Base-by-base conservation (phyloP, 23 tunicate genomes). In the Pegea sp. region DNA sequence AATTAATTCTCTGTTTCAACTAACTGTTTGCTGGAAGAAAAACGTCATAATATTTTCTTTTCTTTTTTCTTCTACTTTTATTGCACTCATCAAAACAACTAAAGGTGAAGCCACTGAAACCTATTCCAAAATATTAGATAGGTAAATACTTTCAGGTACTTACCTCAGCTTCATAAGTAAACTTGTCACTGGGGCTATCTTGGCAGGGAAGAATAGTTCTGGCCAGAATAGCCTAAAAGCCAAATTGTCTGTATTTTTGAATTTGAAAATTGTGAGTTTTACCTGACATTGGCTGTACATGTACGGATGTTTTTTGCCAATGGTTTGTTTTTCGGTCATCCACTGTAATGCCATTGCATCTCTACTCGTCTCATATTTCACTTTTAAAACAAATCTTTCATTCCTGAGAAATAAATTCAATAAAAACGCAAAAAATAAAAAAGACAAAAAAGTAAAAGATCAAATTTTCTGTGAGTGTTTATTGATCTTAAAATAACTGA, bases 151-250 rank as follows among this genome's bases (percentile, higher is more conserved):
- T n/a, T n/a, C n/a, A n/a, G n/a, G n/a, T n/a, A n/a, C n/a, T n/a
- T 43, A 80, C 93, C 67, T 64, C 57, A 5, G 98, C 89, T 31
- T 63, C 24, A 53, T 89, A 89, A 5, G 89, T 67, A 13, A 70
- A 69, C 57, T 89, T 89, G 21, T 57, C 80, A 29, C 81, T 67
- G 25, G 98, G 98, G 30, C 64, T 65, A 48, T 89, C 98, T 71
- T 89, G 98, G 49, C 98, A 89, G 0, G 98, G 98, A 4, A 89
- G 58, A n/a, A 89, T 50, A 3, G 98, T 77, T 51, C 98, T 72
- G n/a, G 90, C 96, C 44, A 76, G 96, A 29, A 87, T 87, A 4
- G 96, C 96, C 96, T 86, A n/a, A n/a, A n/a, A n/a, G n/a, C n/a
- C n/a, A n/a, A n/a, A n/a, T n/a, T n/a, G n/a, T n/a, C n/a, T n/a